phyloP scores from a whole-genome alignment of 2,113 vertebrate species.

The Pteropus alecto region DNA sequence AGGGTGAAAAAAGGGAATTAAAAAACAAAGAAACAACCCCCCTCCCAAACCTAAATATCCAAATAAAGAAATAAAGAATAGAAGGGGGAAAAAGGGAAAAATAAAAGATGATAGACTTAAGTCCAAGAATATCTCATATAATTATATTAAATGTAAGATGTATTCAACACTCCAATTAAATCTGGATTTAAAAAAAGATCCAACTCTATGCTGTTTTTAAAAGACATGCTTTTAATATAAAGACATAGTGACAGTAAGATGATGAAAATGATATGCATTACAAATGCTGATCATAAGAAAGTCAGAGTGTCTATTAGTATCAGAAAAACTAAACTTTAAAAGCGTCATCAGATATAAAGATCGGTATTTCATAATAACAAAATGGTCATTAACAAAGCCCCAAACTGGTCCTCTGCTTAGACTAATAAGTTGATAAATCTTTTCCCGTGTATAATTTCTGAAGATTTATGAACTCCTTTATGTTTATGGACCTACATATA shows the following conservation, averaged over 20 bases:
- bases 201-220: not conserved
- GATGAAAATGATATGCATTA: not conserved
- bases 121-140: not conserved
- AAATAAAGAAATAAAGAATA: not conserved
- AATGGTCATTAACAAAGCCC: not conserved
- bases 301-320: not conserved
- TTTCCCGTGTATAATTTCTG: not conserved
- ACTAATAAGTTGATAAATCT: not conserved
- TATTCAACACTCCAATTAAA: not conserved
- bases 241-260: not conserved
- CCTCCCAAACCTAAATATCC: not conserved
- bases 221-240: not conserved
- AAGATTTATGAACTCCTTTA: not conserved
- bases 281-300: not conserved
- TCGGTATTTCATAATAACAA: not conserved
- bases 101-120: not conserved
- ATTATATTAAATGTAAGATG: not conserved
- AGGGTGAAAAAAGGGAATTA: not conserved
- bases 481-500: not conserved
- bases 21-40: not conserved
- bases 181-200: not conserved
- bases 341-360: not conserved
- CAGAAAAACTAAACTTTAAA: not conserved
- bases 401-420: not conserved
- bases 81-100: not conserved